These are phyloP conservation scores for Drosophila sordidula DNA, from an alignment of 2,888 invertebrate genomes.

Conservation along the genomic window DNA sequence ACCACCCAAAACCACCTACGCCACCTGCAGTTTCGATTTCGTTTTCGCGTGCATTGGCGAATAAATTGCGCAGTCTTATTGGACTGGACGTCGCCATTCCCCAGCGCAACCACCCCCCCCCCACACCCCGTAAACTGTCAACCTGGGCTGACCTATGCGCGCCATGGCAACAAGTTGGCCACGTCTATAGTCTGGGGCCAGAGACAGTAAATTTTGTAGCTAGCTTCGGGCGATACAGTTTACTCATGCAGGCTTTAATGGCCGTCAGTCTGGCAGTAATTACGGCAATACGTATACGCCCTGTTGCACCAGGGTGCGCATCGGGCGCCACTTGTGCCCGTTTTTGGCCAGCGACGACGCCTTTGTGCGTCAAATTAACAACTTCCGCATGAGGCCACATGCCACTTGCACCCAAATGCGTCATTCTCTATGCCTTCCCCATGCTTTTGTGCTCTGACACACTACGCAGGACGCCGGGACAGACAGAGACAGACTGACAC, in stretches of 20 bases:
- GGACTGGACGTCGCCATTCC: not conserved
- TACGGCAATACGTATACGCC: conserved; percentile 63
- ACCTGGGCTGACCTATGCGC: conserved; percentile 8
- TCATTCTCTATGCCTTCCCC: conserved; percentile 70
- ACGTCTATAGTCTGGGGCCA: not conserved
- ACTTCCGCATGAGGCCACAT: conserved; percentile 81
- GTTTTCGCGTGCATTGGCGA: conserved; percentile 19
- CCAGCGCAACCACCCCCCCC: not conserved
- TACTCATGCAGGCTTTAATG: conserved; percentile 44
- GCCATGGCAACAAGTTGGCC: conserved; percentile 50
- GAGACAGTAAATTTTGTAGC: not conserved
- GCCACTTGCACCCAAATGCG: conserved; percentile 81
- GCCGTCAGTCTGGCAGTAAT: conserved; percentile 60
- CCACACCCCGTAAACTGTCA: not conserved
- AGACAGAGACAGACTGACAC: conserved; percentile 22
- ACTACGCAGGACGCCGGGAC: conserved; percentile 4
- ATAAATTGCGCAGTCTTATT: conserved; percentile 53
- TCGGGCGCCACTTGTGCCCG: conserved; percentile 68
- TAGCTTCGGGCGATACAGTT: conserved; percentile 11
- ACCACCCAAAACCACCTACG: no score
- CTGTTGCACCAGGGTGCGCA: conserved; percentile 51
- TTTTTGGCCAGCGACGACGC: conserved; percentile 49
- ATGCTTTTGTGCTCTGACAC: conserved; percentile 52
- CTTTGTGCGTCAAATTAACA: conserved; percentile 81
- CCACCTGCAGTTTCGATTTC: conserved; percentile 3